Percentiles rank a stretch among this genome's conserved stretches.
These are phyloP conservation scores for Thereva nobilitata DNA, from an alignment of 2,888 invertebrate species.

Conservation along the genomic window DNA sequence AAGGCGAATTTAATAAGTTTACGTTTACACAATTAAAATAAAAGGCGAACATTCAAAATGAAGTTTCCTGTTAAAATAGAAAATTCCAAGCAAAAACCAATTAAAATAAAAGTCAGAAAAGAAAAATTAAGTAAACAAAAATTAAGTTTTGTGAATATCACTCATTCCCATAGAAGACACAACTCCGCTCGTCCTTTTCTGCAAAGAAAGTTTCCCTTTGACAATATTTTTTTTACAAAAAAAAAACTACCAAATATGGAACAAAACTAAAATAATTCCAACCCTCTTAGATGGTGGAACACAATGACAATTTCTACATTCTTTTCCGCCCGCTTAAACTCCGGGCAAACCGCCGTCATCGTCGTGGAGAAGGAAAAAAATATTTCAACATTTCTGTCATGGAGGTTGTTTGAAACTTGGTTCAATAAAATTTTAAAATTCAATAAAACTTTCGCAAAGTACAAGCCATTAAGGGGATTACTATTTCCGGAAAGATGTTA, in stretches of 20 bases:
- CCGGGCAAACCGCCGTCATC: too few relatives aligned
- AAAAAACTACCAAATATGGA: not conserved
- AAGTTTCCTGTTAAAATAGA: too few relatives aligned
- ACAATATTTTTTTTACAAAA: not conserved
- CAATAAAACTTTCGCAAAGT: constrained; percentile 38
- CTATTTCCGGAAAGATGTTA: constrained; percentile 30
- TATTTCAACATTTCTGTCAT: constrained; percentile 2
- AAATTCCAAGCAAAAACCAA: too few relatives aligned
- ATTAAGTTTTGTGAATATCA: too few relatives aligned
- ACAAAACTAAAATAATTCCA: not conserved
- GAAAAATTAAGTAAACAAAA: too few relatives aligned
- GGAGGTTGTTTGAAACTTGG: constrained; percentile 29
- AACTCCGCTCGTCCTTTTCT: too few relatives aligned
- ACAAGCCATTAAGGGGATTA: constrained; percentile 39
- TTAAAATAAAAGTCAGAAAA: too few relatives aligned
- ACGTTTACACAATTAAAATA: too few relatives aligned
- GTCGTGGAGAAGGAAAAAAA: too few relatives aligned
- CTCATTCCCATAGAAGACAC: too few relatives aligned
- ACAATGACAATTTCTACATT: constrained; percentile 19
- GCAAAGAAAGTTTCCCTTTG: not conserved
- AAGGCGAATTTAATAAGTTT: too few relatives aligned
- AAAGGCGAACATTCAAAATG: too few relatives aligned
- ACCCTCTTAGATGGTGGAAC: constrained; percentile 9
- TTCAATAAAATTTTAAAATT: constrained; percentile 40
- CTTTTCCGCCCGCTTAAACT: constrained; percentile 25